Conservation (phyloP, 2,888 invertebrate species). For the Leucophenga montana region DNA sequence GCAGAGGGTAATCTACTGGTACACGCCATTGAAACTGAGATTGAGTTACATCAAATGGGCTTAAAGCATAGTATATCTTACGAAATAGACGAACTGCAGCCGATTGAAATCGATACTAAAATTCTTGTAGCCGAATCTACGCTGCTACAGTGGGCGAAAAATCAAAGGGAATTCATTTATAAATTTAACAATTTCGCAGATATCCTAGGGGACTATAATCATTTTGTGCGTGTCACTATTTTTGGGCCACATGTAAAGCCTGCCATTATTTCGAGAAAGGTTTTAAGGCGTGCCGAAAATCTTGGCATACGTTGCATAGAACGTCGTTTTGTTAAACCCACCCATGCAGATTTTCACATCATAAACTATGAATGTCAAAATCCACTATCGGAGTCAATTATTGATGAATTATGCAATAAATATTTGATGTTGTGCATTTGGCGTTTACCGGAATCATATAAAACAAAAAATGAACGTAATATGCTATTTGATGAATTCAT, state of each 20-base stretch:
- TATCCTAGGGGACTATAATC: not conserved
- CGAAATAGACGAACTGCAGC: not conserved
- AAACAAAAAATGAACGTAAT: not conserved
- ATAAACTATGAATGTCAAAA: not conserved
- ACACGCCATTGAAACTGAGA: too few relatives aligned
- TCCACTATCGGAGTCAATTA: not conserved
- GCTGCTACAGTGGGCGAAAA: not conserved
- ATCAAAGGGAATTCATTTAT: not conserved
- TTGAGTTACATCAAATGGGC: too few relatives aligned
- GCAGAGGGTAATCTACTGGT: not conserved
- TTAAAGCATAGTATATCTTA: not conserved
- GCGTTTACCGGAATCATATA: constrained; percentile 1
- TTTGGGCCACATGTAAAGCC: not conserved
- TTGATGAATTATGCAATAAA: not conserved
- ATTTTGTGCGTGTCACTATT: not conserved
- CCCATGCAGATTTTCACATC: not conserved
- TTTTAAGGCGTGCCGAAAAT: not conserved
- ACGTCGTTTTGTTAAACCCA: not conserved
- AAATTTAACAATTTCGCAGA: not conserved
- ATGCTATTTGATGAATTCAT: not conserved
- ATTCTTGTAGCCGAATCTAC: not conserved
- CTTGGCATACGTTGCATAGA: not conserved
- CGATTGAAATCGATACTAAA: not conserved
- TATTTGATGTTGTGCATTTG: not conserved
- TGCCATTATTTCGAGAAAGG: not conserved